phyloP scores from a whole-genome alignment of 2,113 vertebrate genomes.

The Tetraodon nigroviridis region DNA sequence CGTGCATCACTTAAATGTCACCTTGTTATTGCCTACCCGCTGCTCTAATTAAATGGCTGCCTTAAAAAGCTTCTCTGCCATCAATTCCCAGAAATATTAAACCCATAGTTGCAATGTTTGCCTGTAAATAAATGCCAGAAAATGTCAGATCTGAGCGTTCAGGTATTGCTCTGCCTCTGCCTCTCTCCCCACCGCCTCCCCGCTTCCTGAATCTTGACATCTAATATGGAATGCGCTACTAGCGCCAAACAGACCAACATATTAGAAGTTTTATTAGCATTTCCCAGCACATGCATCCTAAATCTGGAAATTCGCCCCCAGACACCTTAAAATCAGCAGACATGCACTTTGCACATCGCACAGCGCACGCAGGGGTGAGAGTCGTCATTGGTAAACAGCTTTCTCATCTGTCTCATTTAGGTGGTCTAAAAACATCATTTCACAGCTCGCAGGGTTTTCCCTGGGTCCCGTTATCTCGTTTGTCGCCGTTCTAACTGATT shows the following conservation, averaged over 20 bases:
- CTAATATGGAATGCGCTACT: neutral
- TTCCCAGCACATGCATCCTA: neutral
- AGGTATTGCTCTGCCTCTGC: neutral
- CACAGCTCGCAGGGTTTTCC: slow-evolving; percentile 62
- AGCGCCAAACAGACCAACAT: no score
- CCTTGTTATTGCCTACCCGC: no score
- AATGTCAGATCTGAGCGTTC: neutral
- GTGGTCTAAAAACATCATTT: slow-evolving; percentile 62
- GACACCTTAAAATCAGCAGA: slow-evolving; percentile 9
- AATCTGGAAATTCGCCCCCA: slow-evolving; percentile 12
- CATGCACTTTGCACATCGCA: neutral
- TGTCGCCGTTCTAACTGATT: slow-evolving; percentile 46
- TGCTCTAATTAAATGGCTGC: no score
- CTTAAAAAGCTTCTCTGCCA: no score
- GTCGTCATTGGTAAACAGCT: slow-evolving; percentile 30
- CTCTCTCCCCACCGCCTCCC: neutral
- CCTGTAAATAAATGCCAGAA: neutral
- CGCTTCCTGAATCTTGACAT: neutral
- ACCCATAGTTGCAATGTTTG: no score
- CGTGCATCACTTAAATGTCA: no score
- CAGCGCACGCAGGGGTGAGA: no score
- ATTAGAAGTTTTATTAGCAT: no score
- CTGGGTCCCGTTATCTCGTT: slow-evolving; percentile 52
- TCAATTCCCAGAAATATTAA: no score
- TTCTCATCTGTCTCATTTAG: slow-evolving; percentile 56